These are phyloP conservation scores for Cynodonichthys magdalenae DNA, from an alignment of 2,797 vertebrate species.

Conservation along the genomic window DNA sequence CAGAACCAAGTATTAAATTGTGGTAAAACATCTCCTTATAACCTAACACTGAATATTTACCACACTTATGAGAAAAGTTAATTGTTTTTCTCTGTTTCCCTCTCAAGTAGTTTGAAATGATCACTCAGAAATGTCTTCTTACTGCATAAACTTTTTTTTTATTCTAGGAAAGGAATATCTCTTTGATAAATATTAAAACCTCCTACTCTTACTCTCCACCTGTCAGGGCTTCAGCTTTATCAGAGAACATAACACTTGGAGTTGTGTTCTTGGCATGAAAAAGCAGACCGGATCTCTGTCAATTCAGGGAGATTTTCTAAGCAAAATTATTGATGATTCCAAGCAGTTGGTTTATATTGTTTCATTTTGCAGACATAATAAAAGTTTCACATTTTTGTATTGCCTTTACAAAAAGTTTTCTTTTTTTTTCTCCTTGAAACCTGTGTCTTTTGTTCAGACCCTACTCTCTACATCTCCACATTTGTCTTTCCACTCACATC, in stretches of 20 bases:
- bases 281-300: neutral
- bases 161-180: neutral
- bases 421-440: conserved; percentile 13
- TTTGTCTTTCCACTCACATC: conserved; percentile 23
- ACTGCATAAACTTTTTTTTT: neutral
- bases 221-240: conserved; percentile 10
- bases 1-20: neutral
- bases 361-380: conserved; percentile 7
- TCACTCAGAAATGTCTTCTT: neutral
- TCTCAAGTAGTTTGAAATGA: neutral
- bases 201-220: conserved; percentile 1
- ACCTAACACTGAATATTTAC: neutral
- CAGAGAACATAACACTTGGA: conserved; percentile 8
- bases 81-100: neutral
- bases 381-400: neutral
- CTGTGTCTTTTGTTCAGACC: conserved; percentile 12
- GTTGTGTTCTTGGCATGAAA: neutral
- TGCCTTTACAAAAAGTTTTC: conserved; percentile 7
- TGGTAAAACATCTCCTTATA: neutral
- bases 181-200: conserved; percentile 4
- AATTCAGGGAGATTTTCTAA: neutral
- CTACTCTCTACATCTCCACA: conserved; percentile 2
- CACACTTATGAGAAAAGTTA: neutral
- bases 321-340: conserved; percentile 12
- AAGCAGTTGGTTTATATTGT: neutral